Base-by-base conservation (phyloP, 2,888 invertebrate genomes). In the Brachylomia viminalis region DNA sequence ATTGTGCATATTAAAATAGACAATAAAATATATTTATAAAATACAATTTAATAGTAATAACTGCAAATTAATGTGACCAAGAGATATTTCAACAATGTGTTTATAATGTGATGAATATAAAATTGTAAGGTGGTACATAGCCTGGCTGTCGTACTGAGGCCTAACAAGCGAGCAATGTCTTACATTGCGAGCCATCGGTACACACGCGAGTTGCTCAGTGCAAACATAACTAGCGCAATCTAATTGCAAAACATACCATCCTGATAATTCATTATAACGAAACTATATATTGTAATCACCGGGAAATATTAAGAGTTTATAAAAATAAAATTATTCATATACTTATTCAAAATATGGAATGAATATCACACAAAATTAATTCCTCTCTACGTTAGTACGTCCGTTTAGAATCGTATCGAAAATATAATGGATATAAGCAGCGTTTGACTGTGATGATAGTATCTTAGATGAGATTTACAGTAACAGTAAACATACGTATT, bases 1-100 rank as follows among this genome's bases (percentile, higher is more conserved):
- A 95, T 96, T 95, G 96, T 95, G 96, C 95, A 95, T 94, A 93
- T 94, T 94, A 94, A 94, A 95, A 94, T 95, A 95, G 94, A 94
- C 90, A 90, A 95, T 95, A 96, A 95, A 95, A 95, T 95, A 95
- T 96, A 93, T 95, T 92, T 93, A 95, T 95, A 95, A 95, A 95
- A 95, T 96, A 95, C 93, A 94, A 95, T 95, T 92, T 92, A 92
- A 92, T 89, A 92, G 85, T 94, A 90, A 94, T 95, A 96, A 95
- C 95, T 95, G 95, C 93, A 95, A 95, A 94, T 94, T 92, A 95
- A 71, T 90, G 92, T 92, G 93, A 93, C 91, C 92, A 91, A 92
- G 90, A 92, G 92, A 92, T 92, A 89, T 90, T 90, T 91, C 86
- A 94, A 95, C 94, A 93, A 93, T 92, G 92, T 92, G 93, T 90